A percentile compares a stretch with the other conserved stretches of the same genome.
Conservation (phyloP, 1,140 invertebrate species). For the Formica exsecta region DNA sequence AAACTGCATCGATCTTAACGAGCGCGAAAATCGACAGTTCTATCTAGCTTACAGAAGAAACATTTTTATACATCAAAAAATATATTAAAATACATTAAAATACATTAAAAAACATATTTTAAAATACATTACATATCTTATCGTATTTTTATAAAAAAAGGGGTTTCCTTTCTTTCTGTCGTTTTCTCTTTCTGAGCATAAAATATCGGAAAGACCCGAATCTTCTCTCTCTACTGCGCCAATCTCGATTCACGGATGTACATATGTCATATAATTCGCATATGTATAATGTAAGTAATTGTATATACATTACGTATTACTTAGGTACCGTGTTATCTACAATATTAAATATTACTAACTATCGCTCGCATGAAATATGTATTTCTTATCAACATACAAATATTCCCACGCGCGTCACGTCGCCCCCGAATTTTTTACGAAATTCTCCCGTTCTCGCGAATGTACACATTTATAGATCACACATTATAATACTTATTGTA, state of each 20-base stretch:
- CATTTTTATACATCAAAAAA: slow-evolving; percentile 31
- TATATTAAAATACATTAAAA: slow-evolving; percentile 30
- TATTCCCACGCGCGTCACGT: background rate
- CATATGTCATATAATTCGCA: slow-evolving; percentile 3
- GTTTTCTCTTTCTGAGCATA: background rate
- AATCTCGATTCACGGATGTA: slow-evolving; percentile 25
- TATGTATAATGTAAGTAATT: slow-evolving; percentile 23
- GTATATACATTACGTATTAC: slow-evolving; percentile 68
- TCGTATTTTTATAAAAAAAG: slow-evolving; percentile 3
- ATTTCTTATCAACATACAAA: slow-evolving; percentile 44
- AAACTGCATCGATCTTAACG: slow-evolving; percentile 2
- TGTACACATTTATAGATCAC: slow-evolving; percentile 10
- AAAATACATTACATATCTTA: background rate
- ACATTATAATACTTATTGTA: slow-evolving; percentile 42
- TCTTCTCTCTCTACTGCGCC: background rate
- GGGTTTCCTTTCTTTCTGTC: background rate
- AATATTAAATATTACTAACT: slow-evolving; percentile 57
- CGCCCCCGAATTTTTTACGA: slow-evolving; percentile 16
- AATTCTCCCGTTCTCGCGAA: slow-evolving; percentile 16
- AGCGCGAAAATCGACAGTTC: background rate
- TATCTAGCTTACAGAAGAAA: background rate
- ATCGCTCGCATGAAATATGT: slow-evolving; percentile 22
- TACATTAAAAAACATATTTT: slow-evolving; percentile 19
- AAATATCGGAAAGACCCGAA: slow-evolving; percentile 6
- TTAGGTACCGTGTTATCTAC: slow-evolving; percentile 64